Percentiles rank a stretch among this genome's conserved stretches.
Evolutionary conservation across 2,113 vertebrate species (phyloP).

Genomic region (Chamaea fasciata): DNA sequence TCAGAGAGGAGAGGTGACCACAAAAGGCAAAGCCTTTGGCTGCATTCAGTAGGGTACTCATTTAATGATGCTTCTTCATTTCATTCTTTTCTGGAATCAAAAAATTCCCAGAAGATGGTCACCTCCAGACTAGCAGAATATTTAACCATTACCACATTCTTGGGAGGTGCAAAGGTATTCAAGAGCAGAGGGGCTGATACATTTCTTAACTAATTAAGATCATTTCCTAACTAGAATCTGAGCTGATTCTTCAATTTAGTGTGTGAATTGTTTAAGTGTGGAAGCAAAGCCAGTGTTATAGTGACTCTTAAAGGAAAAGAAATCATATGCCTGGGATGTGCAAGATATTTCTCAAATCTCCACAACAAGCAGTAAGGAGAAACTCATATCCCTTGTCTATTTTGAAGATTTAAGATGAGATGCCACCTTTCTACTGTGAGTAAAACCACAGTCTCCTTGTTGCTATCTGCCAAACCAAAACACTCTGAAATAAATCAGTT

Average conservation of each 20-base stretch:
- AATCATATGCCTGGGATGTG: background rate
- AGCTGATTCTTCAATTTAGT: background rate
- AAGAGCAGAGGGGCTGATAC: background rate
- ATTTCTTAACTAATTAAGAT: background rate
- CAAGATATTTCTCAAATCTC: background rate
- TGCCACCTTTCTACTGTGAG: background rate
- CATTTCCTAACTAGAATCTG: background rate
- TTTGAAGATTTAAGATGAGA: background rate
- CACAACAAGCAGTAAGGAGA: background rate
- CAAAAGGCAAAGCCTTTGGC: background rate
- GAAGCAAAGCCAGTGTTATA: background rate
- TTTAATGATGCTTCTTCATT: background rate
- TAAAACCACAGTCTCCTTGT: background rate
- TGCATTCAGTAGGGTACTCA: background rate
- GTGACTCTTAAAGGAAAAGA: background rate
- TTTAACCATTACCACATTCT: background rate
- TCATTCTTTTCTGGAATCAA: background rate
- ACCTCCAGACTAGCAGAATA: background rate
- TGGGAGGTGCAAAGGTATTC: background rate
- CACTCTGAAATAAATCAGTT: background rate
- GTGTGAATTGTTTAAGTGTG: background rate
- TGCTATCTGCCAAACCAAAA: background rate
- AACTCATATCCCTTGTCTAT: background rate
- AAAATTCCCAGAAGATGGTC: background rate
- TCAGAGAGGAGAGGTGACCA: background rate